Evolutionary conservation across 1,140 invertebrate genomes (phyloP).

Genomic region (Cherax destructor): DNA sequence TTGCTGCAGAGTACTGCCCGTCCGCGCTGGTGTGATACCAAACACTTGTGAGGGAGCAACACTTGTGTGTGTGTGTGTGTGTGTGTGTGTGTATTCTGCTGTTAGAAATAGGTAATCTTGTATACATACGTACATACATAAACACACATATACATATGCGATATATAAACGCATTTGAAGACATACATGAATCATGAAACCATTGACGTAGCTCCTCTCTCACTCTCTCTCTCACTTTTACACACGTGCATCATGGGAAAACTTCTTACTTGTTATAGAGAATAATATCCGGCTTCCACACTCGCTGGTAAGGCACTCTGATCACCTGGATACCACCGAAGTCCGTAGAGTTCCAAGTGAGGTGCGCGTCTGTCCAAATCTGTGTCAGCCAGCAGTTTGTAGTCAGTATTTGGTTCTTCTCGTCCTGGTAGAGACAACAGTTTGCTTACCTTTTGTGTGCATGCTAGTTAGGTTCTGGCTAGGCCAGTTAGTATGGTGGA

Average conservation of each 20-base stretch:
- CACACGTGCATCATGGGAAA: not conserved
- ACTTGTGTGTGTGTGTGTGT: no score
- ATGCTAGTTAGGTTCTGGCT: no score
- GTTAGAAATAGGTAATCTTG: not conserved
- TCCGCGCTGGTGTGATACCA: constrained; percentile 82
- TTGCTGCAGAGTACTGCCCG: constrained; percentile 85
- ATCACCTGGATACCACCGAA: constrained; percentile 89
- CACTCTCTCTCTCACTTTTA: not conserved
- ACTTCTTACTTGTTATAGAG: constrained; percentile 89
- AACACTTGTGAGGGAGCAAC: not conserved
- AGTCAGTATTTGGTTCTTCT: constrained; percentile 85
- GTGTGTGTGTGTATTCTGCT: no score
- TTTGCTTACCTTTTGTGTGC: no score
- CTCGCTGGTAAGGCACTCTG: constrained; percentile 77
- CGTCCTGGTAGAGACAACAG: constrained; percentile 76
- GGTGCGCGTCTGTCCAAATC: constrained; percentile 91
- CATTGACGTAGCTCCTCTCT: no score
- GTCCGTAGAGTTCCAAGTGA: constrained; percentile 91
- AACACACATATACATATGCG: not conserved
- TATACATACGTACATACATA: not conserved
- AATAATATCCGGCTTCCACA: constrained; percentile 91
- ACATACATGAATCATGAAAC: no score
- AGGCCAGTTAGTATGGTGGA: no score
- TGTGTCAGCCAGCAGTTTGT: constrained; percentile 95
- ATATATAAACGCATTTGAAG: no score